Conservation (phyloP, 2,113 vertebrate species). For the Merops nubicus region DNA sequence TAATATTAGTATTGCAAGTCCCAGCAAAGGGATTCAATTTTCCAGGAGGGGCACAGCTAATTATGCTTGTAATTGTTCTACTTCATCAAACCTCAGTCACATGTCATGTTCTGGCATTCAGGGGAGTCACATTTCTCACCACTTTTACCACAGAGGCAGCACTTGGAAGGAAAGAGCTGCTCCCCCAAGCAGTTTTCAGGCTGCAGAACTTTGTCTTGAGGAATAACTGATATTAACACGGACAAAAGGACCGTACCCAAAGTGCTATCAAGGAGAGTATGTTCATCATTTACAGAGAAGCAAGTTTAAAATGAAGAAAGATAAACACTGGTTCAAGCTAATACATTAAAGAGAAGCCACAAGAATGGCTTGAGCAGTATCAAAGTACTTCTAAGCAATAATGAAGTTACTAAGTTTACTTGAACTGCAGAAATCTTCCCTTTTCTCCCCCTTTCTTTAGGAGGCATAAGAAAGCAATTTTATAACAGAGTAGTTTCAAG, state of each 20-base stretch:
- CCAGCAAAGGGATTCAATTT: background rate
- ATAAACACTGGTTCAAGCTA: background rate
- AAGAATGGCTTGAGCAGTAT: background rate
- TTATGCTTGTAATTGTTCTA: conserved; percentile 18
- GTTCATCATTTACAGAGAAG: background rate
- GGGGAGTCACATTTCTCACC: conserved; percentile 41
- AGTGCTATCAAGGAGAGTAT: background rate
- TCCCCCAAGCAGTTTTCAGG: conserved; percentile 10
- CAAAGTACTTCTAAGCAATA: background rate
- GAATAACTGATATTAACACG: background rate
- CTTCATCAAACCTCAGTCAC: conserved; percentile 6
- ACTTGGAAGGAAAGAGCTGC: conserved; percentile 5
- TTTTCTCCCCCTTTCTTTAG: background rate
- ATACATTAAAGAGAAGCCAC: background rate
- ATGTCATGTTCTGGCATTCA: background rate
- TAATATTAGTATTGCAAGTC: background rate
- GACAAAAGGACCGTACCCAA: background rate
- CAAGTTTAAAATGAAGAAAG: background rate
- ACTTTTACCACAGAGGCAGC: background rate
- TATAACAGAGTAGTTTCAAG: background rate
- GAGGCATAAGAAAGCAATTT: background rate
- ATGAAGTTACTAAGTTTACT: background rate
- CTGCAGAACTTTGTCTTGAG: conserved; percentile 2
- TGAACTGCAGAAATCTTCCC: background rate
- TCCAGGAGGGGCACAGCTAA: background rate